phyloP scores from a whole-genome alignment of 2,113 vertebrate genomes.

The Gymnobelideus leadbeateri region DNA sequence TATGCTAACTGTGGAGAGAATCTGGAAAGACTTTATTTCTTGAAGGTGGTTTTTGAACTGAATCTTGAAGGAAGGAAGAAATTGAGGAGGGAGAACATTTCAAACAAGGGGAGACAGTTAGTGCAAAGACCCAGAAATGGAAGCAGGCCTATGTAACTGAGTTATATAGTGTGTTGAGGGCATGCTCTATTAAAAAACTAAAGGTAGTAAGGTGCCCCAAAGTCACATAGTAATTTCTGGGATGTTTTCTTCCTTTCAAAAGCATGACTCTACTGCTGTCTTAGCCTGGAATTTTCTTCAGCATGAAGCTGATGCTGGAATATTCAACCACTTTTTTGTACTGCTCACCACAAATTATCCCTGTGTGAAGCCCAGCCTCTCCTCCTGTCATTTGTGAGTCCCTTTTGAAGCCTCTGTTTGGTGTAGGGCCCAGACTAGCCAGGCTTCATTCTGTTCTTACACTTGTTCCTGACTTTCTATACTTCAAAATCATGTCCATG shows the following conservation, averaged over 20 bases:
- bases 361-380: background rate
- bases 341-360: background rate
- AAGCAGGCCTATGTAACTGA: background rate
- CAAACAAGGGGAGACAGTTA: background rate
- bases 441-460: background rate
- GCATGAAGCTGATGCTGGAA: background rate
- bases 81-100: background rate
- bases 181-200: background rate
- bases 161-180: background rate
- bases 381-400: background rate
- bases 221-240: background rate
- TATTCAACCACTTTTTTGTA: background rate
- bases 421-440: background rate
- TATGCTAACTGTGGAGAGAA: background rate
- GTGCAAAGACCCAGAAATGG: background rate
- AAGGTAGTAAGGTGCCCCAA: background rate
- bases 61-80: background rate
- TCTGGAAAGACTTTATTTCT: background rate
- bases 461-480: background rate
- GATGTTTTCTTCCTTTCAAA: background rate
- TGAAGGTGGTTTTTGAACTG: background rate
- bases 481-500: background rate
- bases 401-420: background rate
- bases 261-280: background rate
- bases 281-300: background rate